Percentiles rank a stretch among this genome's conserved stretches.
Evolutionary conservation across 1,140 invertebrate species (phyloP).

Genomic region (Trachelipus rathkii): DNA sequence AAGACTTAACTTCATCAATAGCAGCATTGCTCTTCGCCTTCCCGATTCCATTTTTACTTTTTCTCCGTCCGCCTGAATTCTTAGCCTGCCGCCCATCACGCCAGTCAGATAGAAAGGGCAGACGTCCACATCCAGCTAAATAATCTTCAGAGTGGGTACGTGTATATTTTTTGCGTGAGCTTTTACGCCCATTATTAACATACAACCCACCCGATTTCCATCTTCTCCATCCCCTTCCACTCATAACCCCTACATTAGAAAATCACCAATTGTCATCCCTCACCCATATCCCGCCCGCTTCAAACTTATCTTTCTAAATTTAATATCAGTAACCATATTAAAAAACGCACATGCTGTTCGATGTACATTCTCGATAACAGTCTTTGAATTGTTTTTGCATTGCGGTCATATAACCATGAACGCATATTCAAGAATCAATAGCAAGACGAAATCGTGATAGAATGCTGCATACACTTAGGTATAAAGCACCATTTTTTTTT

Average conservation of each 20-base stretch:
- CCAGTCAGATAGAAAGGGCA: background rate
- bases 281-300: background rate
- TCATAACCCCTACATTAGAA: background rate
- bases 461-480: too few relatives aligned
- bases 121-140: background rate
- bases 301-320: too few relatives aligned
- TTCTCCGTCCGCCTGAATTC: background rate
- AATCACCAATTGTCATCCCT: background rate
- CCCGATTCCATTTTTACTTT: background rate
- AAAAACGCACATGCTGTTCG: too few relatives aligned
- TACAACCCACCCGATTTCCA: background rate
- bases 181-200: background rate
- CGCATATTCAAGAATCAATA: too few relatives aligned
- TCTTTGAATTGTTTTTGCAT: too few relatives aligned
- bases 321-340: too few relatives aligned
- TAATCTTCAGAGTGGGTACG: background rate
- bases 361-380: too few relatives aligned
- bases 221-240: background rate
- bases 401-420: too few relatives aligned
- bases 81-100: background rate
- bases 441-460: too few relatives aligned
- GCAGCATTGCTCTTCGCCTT: background rate
- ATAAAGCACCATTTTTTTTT: too few relatives aligned
- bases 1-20: background rate
- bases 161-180: background rate